These are phyloP conservation scores for Candoia aspera DNA, from an alignment of 2,113 vertebrate species.

Conservation along the genomic window DNA sequence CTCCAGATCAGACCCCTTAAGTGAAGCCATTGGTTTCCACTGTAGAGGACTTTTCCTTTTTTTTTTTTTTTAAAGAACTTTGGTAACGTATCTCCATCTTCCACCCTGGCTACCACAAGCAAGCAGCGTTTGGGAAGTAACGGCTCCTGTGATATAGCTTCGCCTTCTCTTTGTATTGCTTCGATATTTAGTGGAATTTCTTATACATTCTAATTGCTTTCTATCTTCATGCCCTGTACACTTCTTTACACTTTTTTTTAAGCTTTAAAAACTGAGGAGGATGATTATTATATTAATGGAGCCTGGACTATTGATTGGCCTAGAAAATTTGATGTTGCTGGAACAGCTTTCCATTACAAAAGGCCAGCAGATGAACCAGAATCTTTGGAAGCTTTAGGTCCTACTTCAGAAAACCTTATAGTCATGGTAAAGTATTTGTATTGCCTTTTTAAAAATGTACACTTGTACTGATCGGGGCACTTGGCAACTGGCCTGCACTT, in stretches of 20 bases:
- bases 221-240: conserved; percentile 67
- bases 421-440: conserved; percentile 86
- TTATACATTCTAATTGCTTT: conserved; percentile 61
- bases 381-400: conserved; percentile 91
- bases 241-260: conserved; percentile 73
- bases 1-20: not conserved
- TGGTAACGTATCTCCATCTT: not conserved
- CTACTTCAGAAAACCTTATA: conserved; percentile 91
- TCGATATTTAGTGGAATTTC: conserved; percentile 50
- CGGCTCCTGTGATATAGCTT: not conserved
- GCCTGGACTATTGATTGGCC: conserved; percentile 99
- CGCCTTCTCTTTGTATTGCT: not conserved
- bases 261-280: conserved; percentile 94
- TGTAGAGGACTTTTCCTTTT: not conserved
- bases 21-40: not conserved
- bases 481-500: not conserved
- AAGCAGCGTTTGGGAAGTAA: not conserved
- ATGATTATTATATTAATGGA: conserved; percentile 98
- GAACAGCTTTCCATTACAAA: conserved; percentile 95
- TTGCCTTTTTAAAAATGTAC: not conserved
- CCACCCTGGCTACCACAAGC: not conserved
- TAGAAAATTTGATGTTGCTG: conserved; percentile 94
- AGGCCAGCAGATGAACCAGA: conserved; percentile 92
- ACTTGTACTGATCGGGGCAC: not conserved
- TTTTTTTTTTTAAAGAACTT: not conserved